Conservation (phyloP, 2,113 vertebrate species). For the Platanista minor region DNA sequence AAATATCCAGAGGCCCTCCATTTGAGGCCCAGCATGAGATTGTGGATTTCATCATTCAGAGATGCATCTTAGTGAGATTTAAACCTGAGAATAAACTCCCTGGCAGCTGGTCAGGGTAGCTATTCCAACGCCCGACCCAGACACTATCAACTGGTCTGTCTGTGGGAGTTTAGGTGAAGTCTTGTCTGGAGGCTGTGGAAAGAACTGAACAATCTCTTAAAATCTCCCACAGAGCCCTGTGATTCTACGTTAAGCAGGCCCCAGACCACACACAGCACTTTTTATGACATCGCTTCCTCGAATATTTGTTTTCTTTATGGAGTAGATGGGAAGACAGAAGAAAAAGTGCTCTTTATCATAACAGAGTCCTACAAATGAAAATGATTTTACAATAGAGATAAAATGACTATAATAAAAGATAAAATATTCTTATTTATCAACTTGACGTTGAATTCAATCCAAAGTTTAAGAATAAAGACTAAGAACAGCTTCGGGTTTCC, state of each 20-base stretch:
- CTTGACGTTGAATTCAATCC: slow-evolving; percentile 11
- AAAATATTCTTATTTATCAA: slow-evolving; percentile 40
- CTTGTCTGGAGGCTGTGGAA: slow-evolving; percentile 36
- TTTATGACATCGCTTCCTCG: slow-evolving; percentile 50
- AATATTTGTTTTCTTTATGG: slow-evolving; percentile 68
- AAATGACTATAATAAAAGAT: slow-evolving; percentile 50
- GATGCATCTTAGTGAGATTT: not conserved
- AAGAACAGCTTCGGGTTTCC: not conserved
- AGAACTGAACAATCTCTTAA: slow-evolving; percentile 45
- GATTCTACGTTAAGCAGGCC: slow-evolving; percentile 42
- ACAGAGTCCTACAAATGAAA: slow-evolving; percentile 49
- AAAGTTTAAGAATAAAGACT: slow-evolving; percentile 33
- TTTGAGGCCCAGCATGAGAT: not conserved
- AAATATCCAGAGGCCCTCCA: not conserved
- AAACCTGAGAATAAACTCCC: not conserved
- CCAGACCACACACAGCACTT: slow-evolving; percentile 70
- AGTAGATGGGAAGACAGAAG: slow-evolving; percentile 58
- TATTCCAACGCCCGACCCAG: not conserved
- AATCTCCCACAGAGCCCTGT: not conserved
- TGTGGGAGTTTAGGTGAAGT: slow-evolving; percentile 22
- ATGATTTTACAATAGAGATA: slow-evolving; percentile 50
- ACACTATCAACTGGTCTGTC: slow-evolving; percentile 21
- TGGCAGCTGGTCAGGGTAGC: not conserved
- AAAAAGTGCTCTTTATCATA: slow-evolving; percentile 50
- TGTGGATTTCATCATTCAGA: not conserved